phyloP scores from a whole-genome alignment of 2,797 vertebrate genomes.

The Gastrophryne carolinensis region DNA sequence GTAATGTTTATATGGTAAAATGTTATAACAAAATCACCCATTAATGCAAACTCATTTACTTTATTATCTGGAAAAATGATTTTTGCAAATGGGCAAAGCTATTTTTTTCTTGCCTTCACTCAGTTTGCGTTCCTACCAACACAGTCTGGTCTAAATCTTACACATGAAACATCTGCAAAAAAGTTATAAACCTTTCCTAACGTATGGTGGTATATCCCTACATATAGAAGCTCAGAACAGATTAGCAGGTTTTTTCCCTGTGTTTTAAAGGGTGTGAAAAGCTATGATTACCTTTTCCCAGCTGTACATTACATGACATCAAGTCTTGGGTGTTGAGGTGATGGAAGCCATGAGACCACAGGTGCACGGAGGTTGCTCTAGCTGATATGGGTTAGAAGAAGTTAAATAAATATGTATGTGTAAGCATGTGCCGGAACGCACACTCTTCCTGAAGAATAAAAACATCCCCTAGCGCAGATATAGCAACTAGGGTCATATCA shows the following conservation, averaged over 20 bases:
- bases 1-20: too few species aligned
- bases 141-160: conserved; percentile 27
- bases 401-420: conserved; percentile 31
- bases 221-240: conserved; percentile 51
- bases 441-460: conserved; percentile 8
- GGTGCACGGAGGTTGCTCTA: conserved; percentile 34
- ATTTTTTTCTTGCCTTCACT: too few species aligned
- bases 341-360: conserved; percentile 50
- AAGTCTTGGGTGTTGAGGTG: conserved; percentile 50
- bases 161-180: conserved; percentile 47
- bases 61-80: too few species aligned
- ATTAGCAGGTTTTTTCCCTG: conserved; percentile 42
- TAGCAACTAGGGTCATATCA: conserved; percentile 32
- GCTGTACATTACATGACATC: conserved; percentile 51
- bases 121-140: neutral
- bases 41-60: too few species aligned
- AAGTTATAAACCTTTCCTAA: conserved; percentile 34
- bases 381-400: conserved; percentile 29
- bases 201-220: conserved; percentile 47
- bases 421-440: conserved; percentile 27
- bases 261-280: conserved; percentile 53
- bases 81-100: too few species aligned
- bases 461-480: conserved; percentile 24
- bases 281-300: conserved; percentile 49
- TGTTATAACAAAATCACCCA: too few species aligned